A percentile compares a stretch with the other conserved stretches of the same genome.
Conservation (phyloP, 2,888 invertebrate genomes). For the Biston betularia region DNA sequence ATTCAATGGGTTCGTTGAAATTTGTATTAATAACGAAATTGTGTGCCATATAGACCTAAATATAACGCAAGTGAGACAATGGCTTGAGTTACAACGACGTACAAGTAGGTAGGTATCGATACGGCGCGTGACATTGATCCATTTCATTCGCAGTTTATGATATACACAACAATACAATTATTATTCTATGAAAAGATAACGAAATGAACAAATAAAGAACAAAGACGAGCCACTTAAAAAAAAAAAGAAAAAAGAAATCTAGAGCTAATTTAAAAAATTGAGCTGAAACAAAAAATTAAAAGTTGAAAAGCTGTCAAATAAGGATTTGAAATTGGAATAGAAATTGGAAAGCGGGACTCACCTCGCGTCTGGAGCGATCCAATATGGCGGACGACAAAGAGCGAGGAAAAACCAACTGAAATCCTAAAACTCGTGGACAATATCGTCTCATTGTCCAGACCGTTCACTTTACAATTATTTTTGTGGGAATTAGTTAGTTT, state of each 20-base stretch:
- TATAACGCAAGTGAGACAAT: constrained; percentile 13
- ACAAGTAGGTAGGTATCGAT: constrained; percentile 3
- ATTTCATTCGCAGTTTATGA: constrained; percentile 10
- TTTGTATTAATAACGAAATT: background rate
- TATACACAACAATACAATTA: constrained; percentile 11
- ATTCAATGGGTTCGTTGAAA: background rate
- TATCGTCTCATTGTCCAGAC: background rate
- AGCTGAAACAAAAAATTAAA: background rate
- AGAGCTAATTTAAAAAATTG: background rate
- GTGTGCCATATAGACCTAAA: constrained; percentile 8
- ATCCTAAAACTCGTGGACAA: constrained; percentile 25
- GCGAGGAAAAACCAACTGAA: constrained; percentile 30
- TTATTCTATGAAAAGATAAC: constrained; percentile 12
- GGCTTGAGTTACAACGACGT: constrained; percentile 5
- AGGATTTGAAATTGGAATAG: constrained; percentile 42
- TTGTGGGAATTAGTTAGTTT: constrained; percentile 6
- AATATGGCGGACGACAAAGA: constrained; percentile 54
- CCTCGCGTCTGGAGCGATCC: constrained; percentile 52
- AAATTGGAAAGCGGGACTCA: constrained; percentile 68
- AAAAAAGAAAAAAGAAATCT: constrained; percentile 4
- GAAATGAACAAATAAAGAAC: constrained; percentile 14
- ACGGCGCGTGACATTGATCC: constrained; percentile 10
- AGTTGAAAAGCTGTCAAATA: constrained; percentile 14
- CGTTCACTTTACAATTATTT: constrained; percentile 12
- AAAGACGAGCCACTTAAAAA: constrained; percentile 3